Evolutionary conservation across 1,140 invertebrate species (phyloP).

Genomic region (Macrotrachela quadricornifera): DNA sequence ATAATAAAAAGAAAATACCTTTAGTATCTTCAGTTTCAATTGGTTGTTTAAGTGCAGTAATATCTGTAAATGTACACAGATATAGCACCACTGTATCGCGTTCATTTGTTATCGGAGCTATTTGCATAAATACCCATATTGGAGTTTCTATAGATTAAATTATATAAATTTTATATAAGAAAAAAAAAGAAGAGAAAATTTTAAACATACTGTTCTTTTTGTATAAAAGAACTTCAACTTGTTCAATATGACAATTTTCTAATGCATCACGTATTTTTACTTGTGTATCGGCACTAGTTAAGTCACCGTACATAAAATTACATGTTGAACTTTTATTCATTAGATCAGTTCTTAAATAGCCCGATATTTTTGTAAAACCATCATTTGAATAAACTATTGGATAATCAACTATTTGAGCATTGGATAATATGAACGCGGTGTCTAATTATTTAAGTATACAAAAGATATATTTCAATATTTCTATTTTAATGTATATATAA

Average conservation of each 20-base stretch:
- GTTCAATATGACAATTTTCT: constrained; percentile 75
- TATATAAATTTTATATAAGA: no score
- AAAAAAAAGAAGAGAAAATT: not conserved
- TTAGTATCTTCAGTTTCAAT: constrained; percentile 32
- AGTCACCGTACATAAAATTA: constrained; percentile 95
- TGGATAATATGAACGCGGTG: constrained; percentile 71
- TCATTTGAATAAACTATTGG: constrained; percentile 99
- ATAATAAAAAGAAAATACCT: not conserved
- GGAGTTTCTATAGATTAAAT: constrained; percentile 57
- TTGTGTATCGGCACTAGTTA: constrained; percentile 81
- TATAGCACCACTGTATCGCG: constrained; percentile 35
- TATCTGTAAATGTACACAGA: constrained; percentile 36
- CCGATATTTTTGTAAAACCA: constrained; percentile 95
- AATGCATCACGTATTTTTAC: constrained; percentile 70
- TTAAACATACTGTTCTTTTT: constrained; percentile 91
- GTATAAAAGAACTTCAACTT: constrained; percentile 79
- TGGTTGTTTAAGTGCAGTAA: constrained; percentile 36
- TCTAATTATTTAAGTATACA: no score
- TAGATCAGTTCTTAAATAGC: constrained; percentile 89
- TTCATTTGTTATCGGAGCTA: constrained; percentile 63
- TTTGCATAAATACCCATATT: constrained; percentile 91
- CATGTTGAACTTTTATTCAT: constrained; percentile 78
- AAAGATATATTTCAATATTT: no score
- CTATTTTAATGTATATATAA: no score
- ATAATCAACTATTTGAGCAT: constrained; percentile 98